These are phyloP conservation scores for Saturnia japonica DNA, from an alignment of 2,888 invertebrate genomes.

Conservation along the genomic window DNA sequence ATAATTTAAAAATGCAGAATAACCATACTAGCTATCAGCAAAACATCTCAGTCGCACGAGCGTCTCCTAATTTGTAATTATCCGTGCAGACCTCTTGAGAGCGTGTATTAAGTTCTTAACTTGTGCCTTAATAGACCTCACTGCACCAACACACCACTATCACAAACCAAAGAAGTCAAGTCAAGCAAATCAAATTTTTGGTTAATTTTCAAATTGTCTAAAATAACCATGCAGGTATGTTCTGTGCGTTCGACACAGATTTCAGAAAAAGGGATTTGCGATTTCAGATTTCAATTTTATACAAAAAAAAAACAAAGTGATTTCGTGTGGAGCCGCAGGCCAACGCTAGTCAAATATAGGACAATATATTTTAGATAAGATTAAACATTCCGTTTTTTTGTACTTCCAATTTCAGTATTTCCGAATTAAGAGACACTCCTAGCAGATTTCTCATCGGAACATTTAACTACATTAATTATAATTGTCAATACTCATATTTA, in stretches of 20 bases:
- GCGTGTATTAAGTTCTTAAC: conserved; percentile 50
- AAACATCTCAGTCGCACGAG: conserved; percentile 34
- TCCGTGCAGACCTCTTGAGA: conserved; percentile 28
- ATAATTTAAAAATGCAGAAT: conserved; percentile 32
- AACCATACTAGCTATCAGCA: conserved; percentile 32
- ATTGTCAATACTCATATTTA: no score
- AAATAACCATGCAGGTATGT: not conserved
- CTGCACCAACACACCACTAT: conserved; percentile 18
- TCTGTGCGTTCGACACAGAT: not conserved
- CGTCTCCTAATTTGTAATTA: conserved; percentile 58
- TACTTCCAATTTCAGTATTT: no score
- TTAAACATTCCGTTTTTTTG: no score
- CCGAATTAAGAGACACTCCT: no score
- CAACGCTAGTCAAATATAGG: no score
- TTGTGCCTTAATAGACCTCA: conserved; percentile 30
- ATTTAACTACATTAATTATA: no score
- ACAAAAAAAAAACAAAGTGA: no score
- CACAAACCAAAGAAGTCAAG: not conserved
- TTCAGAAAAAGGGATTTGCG: no score
- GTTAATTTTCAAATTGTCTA: not conserved
- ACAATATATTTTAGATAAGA: no score
- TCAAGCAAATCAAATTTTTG: not conserved
- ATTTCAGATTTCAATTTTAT: no score
- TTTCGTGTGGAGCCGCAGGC: no score
- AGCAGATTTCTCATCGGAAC: no score